Percentiles rank a stretch among this genome's conserved stretches.
Conservation (phyloP, 2,113 vertebrate genomes). For the Ctenomys sociabilis region DNA sequence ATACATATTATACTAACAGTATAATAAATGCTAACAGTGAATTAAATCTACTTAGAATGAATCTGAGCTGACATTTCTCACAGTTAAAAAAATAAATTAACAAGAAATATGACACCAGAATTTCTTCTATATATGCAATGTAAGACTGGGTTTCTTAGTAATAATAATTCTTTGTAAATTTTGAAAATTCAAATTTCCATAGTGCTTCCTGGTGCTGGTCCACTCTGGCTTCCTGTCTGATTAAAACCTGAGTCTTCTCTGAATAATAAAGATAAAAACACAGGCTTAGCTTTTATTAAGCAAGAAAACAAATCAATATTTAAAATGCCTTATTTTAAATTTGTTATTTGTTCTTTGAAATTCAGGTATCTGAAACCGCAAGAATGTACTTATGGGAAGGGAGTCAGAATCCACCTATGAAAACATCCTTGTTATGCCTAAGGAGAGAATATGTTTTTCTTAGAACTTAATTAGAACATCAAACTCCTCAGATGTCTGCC, state of each 20-base stretch:
- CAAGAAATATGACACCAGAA: not conserved
- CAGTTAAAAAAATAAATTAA: not conserved
- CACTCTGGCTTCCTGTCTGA: not conserved
- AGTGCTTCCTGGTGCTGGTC: not conserved
- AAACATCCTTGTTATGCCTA: not conserved
- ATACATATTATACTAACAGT: too few species aligned
- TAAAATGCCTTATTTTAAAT: not conserved
- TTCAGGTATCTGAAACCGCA: not conserved
- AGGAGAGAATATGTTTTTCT: not conserved
- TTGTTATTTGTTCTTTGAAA: conserved; percentile 9
- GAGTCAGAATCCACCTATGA: not conserved
- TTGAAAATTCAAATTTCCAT: conserved; percentile 19
- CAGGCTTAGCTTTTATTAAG: not conserved
- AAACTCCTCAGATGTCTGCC: not conserved
- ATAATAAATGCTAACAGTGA: not conserved
- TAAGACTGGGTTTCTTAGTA: not conserved
- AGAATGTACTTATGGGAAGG: not conserved
- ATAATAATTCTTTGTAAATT: not conserved
- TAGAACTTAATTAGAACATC: conserved; percentile 38
- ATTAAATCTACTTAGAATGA: not conserved
- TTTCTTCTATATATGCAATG: not conserved
- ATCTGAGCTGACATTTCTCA: not conserved
- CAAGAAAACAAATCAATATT: conserved; percentile 16
- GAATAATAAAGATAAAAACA: not conserved
- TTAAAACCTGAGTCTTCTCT: not conserved